phyloP scores from a whole-genome alignment of 2,113 vertebrate genomes.

The Hymenochirus boettgeri region DNA sequence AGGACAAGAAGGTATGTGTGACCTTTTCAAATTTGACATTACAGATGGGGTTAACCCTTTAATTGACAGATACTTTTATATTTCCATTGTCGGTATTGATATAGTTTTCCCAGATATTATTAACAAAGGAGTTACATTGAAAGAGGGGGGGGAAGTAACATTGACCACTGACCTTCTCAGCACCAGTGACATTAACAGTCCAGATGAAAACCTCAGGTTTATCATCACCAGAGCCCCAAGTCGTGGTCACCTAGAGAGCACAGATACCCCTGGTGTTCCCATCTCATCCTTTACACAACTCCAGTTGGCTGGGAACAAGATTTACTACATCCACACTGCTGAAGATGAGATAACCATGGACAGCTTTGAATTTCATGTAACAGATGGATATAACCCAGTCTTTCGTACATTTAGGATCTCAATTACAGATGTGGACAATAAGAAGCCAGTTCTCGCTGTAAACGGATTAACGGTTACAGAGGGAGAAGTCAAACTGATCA shows the following conservation, averaged over 20 bases:
- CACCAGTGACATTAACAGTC: conserved; percentile 53
- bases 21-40: conserved; percentile 61
- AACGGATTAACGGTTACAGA: conserved; percentile 46
- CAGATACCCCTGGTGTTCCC: conserved; percentile 49
- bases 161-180: conserved; percentile 56
- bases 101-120: conserved; percentile 53
- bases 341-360: conserved; percentile 56
- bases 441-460: conserved; percentile 56
- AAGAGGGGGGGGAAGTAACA: conserved; percentile 51
- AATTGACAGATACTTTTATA: conserved; percentile 52
- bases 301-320: conserved; percentile 57
- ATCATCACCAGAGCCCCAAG: conserved; percentile 49
- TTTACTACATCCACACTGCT: conserved; percentile 54
- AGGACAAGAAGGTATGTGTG: conserved; percentile 48
- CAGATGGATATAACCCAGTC: conserved; percentile 49
- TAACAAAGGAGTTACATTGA: conserved; percentile 55
- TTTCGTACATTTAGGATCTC: conserved; percentile 53
- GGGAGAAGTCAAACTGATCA: conserved; percentile 54
- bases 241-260: conserved; percentile 53
- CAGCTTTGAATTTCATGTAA: conserved; percentile 58
- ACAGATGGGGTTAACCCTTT: conserved; percentile 60
- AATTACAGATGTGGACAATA: conserved; percentile 53
- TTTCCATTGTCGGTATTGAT: conserved; percentile 50
- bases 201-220: conserved; percentile 52
- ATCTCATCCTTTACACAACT: conserved; percentile 54